Percentiles rank a stretch among this genome's conserved stretches.
Conservation (phyloP, 2,888 invertebrate species). For the Seladonia tumulorum region DNA sequence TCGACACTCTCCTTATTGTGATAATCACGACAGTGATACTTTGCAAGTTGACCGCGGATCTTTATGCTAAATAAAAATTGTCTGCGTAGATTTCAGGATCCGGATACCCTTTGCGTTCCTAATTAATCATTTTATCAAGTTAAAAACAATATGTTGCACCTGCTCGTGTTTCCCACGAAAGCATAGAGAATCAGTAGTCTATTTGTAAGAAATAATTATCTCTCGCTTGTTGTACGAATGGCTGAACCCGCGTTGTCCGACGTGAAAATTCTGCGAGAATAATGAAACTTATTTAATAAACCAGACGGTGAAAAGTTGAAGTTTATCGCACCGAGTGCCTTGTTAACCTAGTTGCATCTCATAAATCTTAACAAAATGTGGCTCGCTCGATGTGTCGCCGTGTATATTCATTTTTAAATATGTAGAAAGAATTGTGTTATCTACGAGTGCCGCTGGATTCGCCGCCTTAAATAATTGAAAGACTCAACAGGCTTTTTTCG, state of each 20-base stretch:
- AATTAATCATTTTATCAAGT: background rate
- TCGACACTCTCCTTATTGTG: too few species aligned
- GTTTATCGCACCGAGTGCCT: background rate
- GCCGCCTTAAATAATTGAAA: background rate
- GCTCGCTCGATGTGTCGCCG: background rate
- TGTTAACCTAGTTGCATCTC: constrained; percentile 2
- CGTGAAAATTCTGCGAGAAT: background rate
- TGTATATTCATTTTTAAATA: background rate
- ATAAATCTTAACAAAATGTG: constrained; percentile 3
- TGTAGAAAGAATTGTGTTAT: background rate
- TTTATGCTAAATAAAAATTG: background rate
- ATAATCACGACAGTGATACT: too few species aligned
- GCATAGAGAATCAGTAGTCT: background rate
- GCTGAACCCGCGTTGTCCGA: background rate
- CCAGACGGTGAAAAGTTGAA: background rate
- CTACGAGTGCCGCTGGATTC: background rate
- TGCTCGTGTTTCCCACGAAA: too few species aligned
- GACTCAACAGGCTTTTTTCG: background rate
- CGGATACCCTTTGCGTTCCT: background rate
- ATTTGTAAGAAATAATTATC: background rate
- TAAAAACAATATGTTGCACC: too few species aligned
- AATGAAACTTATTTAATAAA: background rate
- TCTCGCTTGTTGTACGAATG: background rate
- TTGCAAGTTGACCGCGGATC: too few species aligned
- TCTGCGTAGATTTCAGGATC: too few species aligned